A percentile compares a stretch with the other conserved stretches of the same genome.
phyloP scores from a whole-genome alignment of 1,140 invertebrate species.

The Drosophila biarmipes region DNA sequence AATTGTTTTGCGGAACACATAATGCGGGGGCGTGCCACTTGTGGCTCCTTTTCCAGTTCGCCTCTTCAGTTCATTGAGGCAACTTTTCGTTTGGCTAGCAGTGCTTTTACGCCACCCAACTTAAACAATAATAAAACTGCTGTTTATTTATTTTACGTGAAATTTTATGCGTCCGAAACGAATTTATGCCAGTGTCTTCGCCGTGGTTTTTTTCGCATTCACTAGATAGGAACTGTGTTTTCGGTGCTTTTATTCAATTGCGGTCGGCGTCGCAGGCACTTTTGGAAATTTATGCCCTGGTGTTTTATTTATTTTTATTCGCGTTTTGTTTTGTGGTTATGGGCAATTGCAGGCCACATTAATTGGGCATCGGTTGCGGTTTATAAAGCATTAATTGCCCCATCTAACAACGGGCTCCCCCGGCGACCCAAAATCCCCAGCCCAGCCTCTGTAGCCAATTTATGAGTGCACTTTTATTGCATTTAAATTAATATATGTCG shows the following conservation, averaged over 20 bases:
- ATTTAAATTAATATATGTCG: conserved; percentile 54
- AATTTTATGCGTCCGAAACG: conserved; percentile 57
- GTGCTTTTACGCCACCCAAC: conserved; percentile 45
- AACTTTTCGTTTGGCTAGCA: conserved; percentile 42
- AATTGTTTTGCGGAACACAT: conserved; percentile 24
- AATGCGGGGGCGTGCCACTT: conserved; percentile 53
- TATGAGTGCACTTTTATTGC: conserved; percentile 52
- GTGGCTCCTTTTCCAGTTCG: conserved; percentile 54
- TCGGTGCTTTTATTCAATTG: conserved; percentile 33
- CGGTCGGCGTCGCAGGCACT: conserved; percentile 48
- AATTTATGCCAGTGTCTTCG: conserved; percentile 61
- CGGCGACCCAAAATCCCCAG: not conserved
- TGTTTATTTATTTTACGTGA: conserved; percentile 68
- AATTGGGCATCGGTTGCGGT: conserved; percentile 64
- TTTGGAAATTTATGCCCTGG: conserved; percentile 49
- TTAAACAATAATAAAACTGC: conserved; percentile 66
- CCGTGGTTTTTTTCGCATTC: conserved; percentile 13
- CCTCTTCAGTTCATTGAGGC: conserved; percentile 37
- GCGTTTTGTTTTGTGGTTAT: conserved; percentile 33
- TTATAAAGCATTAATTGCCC: conserved; percentile 58
- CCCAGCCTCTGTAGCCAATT: conserved; percentile 6
- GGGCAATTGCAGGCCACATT: conserved; percentile 62
- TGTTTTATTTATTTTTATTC: conserved; percentile 42
- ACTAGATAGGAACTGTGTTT: not conserved
- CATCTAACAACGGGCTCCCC: conserved; percentile 18